Conservation (phyloP, 2,113 vertebrate species). For the Eleginops maclovinus region DNA sequence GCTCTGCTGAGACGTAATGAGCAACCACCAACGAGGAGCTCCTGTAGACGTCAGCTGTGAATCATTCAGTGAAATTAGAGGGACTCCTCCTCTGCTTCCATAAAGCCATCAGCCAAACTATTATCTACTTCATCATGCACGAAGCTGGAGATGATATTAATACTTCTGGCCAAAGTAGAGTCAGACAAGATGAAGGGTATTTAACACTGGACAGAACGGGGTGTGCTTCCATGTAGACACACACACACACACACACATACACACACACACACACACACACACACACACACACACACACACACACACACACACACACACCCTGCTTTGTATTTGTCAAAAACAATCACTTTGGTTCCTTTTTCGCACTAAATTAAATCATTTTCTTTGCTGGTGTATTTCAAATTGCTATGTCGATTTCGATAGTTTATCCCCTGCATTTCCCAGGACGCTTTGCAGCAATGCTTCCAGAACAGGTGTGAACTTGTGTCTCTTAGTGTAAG, state of each 20-base stretch:
- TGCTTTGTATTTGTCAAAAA: conserved; percentile 13
- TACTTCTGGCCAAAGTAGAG: conserved; percentile 42
- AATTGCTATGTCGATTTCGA: not conserved
- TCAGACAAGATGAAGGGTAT: conserved; percentile 45
- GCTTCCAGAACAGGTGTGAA: conserved; percentile 19
- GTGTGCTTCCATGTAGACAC: conserved; percentile 35
- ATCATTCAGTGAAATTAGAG: conserved; percentile 53
- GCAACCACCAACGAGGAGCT: conserved; percentile 33
- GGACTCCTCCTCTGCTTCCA: conserved; percentile 16
- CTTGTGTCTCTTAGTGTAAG: conserved; percentile 14
- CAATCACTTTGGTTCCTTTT: not conserved
- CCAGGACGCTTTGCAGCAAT: conserved; percentile 3
- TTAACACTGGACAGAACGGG: conserved; percentile 15
- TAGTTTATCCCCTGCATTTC: conserved; percentile 20
- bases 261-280: not conserved
- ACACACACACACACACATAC: not conserved
- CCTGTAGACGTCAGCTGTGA: conserved; percentile 41
- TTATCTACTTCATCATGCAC: conserved; percentile 44
- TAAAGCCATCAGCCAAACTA: conserved; percentile 53
- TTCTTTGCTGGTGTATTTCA: not conserved
- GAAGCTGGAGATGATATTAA: conserved; percentile 28
- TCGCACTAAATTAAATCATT: not conserved
- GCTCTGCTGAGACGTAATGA: conserved; percentile 27
- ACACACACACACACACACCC: not conserved
- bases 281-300: not conserved